These are phyloP conservation scores for Pseudomyrmex cubaensis DNA, from an alignment of 1,140 invertebrate genomes.

Conservation along the genomic window DNA sequence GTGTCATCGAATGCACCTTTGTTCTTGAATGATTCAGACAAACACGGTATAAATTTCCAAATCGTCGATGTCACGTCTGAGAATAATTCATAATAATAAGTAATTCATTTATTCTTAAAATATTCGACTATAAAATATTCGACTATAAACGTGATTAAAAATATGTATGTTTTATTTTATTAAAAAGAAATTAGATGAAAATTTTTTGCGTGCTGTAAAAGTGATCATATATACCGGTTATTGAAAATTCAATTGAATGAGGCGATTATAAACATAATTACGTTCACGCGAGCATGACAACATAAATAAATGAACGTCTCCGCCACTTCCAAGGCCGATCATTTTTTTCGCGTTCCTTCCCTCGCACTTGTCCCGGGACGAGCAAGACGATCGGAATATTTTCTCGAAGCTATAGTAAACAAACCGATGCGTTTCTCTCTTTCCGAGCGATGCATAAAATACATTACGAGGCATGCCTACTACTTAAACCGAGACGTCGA, in stretches of 20 bases:
- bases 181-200: not conserved
- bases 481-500: not conserved
- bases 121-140: too few species aligned
- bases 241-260: not conserved
- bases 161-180: not conserved
- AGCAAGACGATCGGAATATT: constrained; percentile 9
- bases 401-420: constrained; percentile 11
- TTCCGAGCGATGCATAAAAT: not conserved
- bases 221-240: not conserved
- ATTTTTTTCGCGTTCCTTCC: not conserved
- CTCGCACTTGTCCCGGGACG: not conserved
- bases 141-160: not conserved
- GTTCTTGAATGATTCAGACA: constrained; percentile 58
- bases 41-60: constrained; percentile 46
- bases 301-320: not conserved
- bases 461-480: not conserved
- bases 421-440: not conserved
- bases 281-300: not conserved
- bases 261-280: constrained; percentile 15
- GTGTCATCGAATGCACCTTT: constrained; percentile 39
- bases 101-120: too few species aligned
- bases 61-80: not conserved
- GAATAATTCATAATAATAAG: not conserved
- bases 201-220: constrained; percentile 5
- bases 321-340: constrained; percentile 26